A percentile compares a stretch with the other conserved stretches of the same genome.
Conservation (phyloP, 2,888 invertebrate species). For the Ypsolopha sequella region DNA sequence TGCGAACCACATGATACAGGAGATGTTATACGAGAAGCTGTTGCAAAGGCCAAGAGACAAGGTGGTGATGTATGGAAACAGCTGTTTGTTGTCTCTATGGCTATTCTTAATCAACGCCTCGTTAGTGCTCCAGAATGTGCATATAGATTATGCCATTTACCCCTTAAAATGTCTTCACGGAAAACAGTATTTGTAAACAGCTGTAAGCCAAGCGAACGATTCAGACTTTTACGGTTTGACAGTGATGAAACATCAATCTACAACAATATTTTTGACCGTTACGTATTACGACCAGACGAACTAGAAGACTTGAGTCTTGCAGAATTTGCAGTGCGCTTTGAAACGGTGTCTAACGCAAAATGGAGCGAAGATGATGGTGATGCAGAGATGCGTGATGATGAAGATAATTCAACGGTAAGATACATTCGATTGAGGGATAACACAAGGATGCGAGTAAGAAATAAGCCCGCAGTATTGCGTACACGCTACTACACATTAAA, state of each 20-base stretch:
- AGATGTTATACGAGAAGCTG: too few relatives aligned
- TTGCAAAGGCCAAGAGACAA: too few relatives aligned
- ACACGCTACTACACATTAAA: slow-evolving; percentile 19
- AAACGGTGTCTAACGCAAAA: slow-evolving; percentile 12
- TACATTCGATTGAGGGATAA: slow-evolving; percentile 17
- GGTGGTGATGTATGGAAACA: slow-evolving; percentile 24
- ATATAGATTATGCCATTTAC: slow-evolving; percentile 10
- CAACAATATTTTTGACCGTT: slow-evolving; percentile 20
- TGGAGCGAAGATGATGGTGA: slow-evolving; percentile 17
- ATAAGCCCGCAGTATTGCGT: slow-evolving; percentile 21
- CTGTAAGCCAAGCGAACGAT: slow-evolving; percentile 20
- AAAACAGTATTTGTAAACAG: slow-evolving; percentile 19
- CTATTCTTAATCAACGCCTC: slow-evolving; percentile 16
- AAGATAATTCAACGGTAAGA: slow-evolving; percentile 6
- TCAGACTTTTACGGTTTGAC: slow-evolving; percentile 19
- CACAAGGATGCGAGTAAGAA: slow-evolving; percentile 18
- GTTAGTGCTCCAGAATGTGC: slow-evolving; percentile 4
- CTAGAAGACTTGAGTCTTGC: slow-evolving; percentile 17
- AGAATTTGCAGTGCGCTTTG: slow-evolving; percentile 20
- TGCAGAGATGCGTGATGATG: slow-evolving; percentile 13
- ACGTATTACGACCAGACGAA: slow-evolving; percentile 11
- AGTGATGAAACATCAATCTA: slow-evolving; percentile 15
- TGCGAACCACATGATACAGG: too few relatives aligned
- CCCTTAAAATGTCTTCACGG: slow-evolving; percentile 8
- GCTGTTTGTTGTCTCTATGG: too few relatives aligned